Evolutionary conservation across 2,113 vertebrate species (phyloP).

Genomic region (Prinia subflava): DNA sequence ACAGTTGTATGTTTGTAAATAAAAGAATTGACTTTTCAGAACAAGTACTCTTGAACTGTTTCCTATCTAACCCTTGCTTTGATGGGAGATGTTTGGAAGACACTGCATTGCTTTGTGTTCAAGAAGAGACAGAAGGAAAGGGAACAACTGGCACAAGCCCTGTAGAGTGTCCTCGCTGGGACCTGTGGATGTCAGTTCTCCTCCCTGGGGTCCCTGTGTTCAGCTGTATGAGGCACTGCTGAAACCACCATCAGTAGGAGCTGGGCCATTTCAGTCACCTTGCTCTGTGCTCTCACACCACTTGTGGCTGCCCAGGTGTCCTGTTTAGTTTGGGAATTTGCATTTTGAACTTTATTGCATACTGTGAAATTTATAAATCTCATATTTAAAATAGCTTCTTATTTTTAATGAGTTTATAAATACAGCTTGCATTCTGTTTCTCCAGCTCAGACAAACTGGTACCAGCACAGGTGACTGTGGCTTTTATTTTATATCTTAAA

Average conservation of each 20-base stretch:
- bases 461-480: not conserved
- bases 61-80: not conserved
- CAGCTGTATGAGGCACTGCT: rapidly evolving
- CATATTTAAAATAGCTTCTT: not conserved
- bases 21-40: not conserved
- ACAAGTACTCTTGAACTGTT: not conserved
- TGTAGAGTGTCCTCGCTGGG: not conserved
- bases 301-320: not conserved
- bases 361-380: not conserved
- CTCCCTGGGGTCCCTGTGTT: not conserved
- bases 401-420: not conserved
- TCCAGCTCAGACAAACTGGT: not conserved
- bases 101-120: not conserved
- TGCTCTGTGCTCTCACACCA: not conserved
- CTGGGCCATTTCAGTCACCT: not conserved
- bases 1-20: not conserved
- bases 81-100: not conserved
- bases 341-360: not conserved
- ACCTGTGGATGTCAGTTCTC: not conserved
- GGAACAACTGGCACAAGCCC: not conserved
- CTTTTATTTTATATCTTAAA: not conserved
- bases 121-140: not conserved
- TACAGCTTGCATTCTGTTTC: not conserved
- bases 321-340: not conserved
- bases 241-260: not conserved